Evolutionary conservation across 1,140 invertebrate genomes (phyloP), one percentile per base, ranked within the genome.

Genomic region (Drosophila sturtevanti): DNA sequence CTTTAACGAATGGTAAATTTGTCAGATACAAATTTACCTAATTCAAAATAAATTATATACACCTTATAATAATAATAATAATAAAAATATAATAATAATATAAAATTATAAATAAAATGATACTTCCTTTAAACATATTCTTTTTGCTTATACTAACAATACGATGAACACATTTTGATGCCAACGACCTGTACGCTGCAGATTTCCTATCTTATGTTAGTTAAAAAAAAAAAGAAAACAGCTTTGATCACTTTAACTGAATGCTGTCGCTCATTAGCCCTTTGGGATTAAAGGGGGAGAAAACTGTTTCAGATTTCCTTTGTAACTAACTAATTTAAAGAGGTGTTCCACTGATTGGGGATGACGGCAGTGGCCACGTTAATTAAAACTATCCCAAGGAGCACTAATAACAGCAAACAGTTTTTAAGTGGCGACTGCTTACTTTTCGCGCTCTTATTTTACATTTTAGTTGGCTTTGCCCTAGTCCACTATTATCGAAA

Each of bases 371-470:
- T 52, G 48, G 65, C 55, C 14, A 63, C 72, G 69, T 61, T 61
- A 61, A 35, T 61, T 61, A 61, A 61, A 48, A 61, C 24, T 48
- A 61, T 24, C 38, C 35, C 59, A 16, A 61, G 38, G 11, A 18
- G 38, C 21, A 61, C 59, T 61, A 27, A 44, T 61, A 44, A 27
- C 59, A 16, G 22, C 59, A 48, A 41, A 31, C 38, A 24, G 22
- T 27, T 24, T 61, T 61, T 16, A 14, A 41, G 59, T 16, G 35
- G 37, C 16, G 11, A 2, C n/a, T 27, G n/a, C 24, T 81, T 68
- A 65, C 31, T 70, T 78, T 68, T 72, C 63, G 16, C 11, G 38
- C 48, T 31, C 18, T 41, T 52, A 22, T 24, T 44, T 27, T 44
- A 27, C 22, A 24, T 21, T 60, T 16, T 10, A 16, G 18, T 37